A percentile compares a stretch with the other conserved stretches of the same genome.
Conservation (phyloP, 2,797 vertebrate genomes). For the Rhinophrynus dorsalis region DNA sequence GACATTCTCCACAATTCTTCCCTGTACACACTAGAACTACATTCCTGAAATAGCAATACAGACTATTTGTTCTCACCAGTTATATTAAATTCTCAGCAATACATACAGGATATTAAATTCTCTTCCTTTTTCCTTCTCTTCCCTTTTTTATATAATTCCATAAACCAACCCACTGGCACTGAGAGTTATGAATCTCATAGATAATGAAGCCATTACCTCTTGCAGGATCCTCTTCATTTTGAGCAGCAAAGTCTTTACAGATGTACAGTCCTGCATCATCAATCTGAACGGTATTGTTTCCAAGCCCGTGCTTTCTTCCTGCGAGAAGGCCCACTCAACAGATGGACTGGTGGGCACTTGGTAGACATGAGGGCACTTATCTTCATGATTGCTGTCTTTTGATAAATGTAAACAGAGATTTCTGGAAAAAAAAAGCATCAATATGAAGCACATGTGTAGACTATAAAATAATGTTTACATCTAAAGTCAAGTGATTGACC, state of each 20-base stretch:
- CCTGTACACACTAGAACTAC: not conserved
- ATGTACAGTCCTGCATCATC: slow-evolving; percentile 95
- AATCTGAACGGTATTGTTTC: slow-evolving; percentile 87
- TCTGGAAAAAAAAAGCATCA: slow-evolving; percentile 58
- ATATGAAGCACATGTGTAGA: no score
- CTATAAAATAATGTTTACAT: no score
- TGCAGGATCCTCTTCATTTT: slow-evolving; percentile 93
- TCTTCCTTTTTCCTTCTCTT: slow-evolving; percentile 33
- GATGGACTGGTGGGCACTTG: slow-evolving; percentile 70
- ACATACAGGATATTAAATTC: slow-evolving; percentile 42
- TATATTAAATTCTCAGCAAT: slow-evolving; percentile 32
- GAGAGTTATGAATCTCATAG: slow-evolving; percentile 40
- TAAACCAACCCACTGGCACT: slow-evolving; percentile 24
- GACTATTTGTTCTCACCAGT: slow-evolving; percentile 18
- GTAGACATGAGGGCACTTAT: slow-evolving; percentile 68
- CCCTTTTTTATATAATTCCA: slow-evolving; percentile 34
- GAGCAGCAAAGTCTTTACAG: slow-evolving; percentile 90
- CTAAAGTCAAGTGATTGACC: no score
- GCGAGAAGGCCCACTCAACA: slow-evolving; percentile 74
- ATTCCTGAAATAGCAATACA: not conserved
- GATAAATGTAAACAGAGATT: slow-evolving; percentile 70
- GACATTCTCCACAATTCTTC: not conserved
- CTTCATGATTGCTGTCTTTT: slow-evolving; percentile 75
- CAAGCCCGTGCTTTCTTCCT: slow-evolving; percentile 82
- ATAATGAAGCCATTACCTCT: slow-evolving; percentile 77